Conservation (phyloP, 1,140 invertebrate species). For the Leptinotarsa texana region DNA sequence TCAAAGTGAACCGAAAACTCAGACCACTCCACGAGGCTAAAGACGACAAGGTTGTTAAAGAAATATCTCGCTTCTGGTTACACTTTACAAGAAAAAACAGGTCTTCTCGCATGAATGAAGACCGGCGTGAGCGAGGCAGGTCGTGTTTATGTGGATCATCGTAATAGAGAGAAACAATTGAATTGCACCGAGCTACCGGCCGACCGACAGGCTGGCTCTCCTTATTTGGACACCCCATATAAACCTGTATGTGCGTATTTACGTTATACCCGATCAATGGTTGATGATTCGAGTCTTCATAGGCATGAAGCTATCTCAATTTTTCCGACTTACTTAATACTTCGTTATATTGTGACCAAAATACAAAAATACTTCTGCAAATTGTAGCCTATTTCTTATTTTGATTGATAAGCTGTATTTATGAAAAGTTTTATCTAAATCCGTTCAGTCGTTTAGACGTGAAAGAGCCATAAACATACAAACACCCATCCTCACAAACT, state of each 20-base stretch:
- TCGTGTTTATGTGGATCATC: slow-evolving; percentile 3
- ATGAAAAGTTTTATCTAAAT: too few relatives aligned
- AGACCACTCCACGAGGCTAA: not conserved
- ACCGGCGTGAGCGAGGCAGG: not conserved
- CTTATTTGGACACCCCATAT: slow-evolving; percentile 7
- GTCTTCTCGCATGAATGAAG: not conserved
- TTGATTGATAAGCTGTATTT: too few relatives aligned
- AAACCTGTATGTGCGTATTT: not conserved
- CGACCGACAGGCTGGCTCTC: not conserved
- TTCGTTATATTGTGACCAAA: too few relatives aligned
- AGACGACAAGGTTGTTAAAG: too few relatives aligned
- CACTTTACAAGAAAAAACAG: too few relatives aligned
- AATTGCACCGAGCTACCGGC: not conserved
- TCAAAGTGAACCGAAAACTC: too few relatives aligned
- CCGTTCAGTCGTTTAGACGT: too few relatives aligned
- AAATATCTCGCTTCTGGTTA: too few relatives aligned
- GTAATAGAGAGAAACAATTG: slow-evolving; percentile 4
- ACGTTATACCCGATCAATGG: not conserved
- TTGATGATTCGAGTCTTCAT: not conserved
- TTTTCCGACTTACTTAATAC: not conserved
- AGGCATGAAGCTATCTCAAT: not conserved
- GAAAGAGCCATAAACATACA: too few relatives aligned
- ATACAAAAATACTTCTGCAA: too few relatives aligned
- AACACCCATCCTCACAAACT: too few relatives aligned
- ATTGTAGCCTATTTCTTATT: too few relatives aligned